Evolutionary conservation across 2,888 invertebrate genomes (phyloP).

Genomic region (Phaedon cochleariae): DNA sequence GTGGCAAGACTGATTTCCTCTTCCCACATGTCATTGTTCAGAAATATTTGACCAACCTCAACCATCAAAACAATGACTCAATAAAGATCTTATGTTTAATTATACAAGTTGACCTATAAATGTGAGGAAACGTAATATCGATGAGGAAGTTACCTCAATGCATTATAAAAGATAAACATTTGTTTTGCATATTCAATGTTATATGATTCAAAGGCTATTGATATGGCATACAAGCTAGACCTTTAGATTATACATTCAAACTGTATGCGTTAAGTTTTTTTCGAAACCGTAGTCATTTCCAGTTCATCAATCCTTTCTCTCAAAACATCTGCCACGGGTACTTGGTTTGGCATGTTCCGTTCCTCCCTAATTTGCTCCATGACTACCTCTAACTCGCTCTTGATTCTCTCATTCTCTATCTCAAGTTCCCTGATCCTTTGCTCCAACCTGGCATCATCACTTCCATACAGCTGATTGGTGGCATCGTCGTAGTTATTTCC

Average conservation of each 20-base stretch:
- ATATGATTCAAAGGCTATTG: too few species aligned
- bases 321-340: constrained; percentile 21
- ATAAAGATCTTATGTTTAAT: neutral
- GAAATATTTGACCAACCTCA: neutral
- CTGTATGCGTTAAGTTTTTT: neutral
- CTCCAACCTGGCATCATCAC: constrained; percentile 40
- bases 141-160: neutral
- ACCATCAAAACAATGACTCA: neutral
- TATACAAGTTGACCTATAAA: neutral
- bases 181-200: too few species aligned
- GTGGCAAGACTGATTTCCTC: neutral
- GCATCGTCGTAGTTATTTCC: constrained; percentile 40
- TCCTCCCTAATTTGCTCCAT: constrained; percentile 34
- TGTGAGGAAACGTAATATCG: neutral
- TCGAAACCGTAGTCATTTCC: constrained; percentile 14
- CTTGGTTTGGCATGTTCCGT: constrained; percentile 12
- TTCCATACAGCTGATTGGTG: constrained; percentile 42
- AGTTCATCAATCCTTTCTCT: constrained; percentile 31
- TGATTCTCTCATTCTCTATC: constrained; percentile 41
- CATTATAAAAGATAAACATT: too few species aligned
- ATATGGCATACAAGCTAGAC: too few species aligned
- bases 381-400: constrained; percentile 34
- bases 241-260: neutral
- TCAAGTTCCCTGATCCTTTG: constrained; percentile 45
- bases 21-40: neutral